A percentile compares a stretch with the other conserved stretches of the same genome.
Evolutionary conservation across 2,797 vertebrate genomes (phyloP).

Genomic region (Sebastes cheni): DNA sequence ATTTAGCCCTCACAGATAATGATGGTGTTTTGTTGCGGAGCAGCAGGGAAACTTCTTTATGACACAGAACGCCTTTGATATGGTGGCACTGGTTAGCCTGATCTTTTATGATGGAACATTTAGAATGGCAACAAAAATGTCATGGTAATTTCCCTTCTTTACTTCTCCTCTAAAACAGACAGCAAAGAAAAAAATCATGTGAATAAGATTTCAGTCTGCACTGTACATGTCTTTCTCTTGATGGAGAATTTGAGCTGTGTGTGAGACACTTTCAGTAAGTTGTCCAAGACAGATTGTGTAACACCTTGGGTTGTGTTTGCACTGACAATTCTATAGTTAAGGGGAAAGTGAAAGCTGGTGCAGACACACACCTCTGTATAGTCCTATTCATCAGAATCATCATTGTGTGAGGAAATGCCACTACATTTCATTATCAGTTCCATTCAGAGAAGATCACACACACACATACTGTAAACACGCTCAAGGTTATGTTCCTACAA

Average conservation of each 20-base stretch:
- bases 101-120: constrained; percentile 41
- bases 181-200: background rate
- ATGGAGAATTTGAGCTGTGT: background rate
- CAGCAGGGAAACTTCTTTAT: constrained; percentile 34
- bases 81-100: constrained; percentile 38
- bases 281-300: background rate
- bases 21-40: constrained; percentile 20
- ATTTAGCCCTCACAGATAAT: constrained; percentile 30
- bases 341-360: background rate
- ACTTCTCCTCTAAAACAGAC: background rate
- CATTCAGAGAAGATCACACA: constrained; percentile 27
- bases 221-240: background rate
- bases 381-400: constrained; percentile 43
- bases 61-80: constrained; percentile 42
- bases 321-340: background rate
- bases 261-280: background rate
- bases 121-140: constrained; percentile 10
- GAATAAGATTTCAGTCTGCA: background rate
- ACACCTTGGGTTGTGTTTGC: background rate
- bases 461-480: constrained; percentile 39
- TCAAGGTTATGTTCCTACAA: constrained; percentile 72
- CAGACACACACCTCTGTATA: background rate
- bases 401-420: constrained; percentile 42
- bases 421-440: constrained; percentile 59
- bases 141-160: background rate